Percentiles rank a stretch among this genome's conserved stretches.
These are phyloP conservation scores for Pharmacophagus antenor DNA, from an alignment of 2,888 invertebrate species.

Conservation along the genomic window DNA sequence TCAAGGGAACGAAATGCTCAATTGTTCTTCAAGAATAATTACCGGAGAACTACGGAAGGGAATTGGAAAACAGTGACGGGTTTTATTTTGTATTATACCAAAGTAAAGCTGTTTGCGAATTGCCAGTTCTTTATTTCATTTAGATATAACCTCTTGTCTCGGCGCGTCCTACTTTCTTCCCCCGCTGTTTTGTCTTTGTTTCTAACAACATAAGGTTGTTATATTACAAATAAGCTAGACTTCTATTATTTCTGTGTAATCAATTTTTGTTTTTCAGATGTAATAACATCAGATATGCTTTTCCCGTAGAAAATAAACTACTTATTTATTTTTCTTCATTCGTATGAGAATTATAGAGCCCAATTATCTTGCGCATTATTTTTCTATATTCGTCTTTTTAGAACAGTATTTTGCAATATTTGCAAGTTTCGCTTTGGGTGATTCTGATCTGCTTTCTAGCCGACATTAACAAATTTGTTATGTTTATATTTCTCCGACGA, in stretches of 20 bases:
- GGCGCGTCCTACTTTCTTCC: conserved; percentile 21
- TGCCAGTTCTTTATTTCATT: conserved; percentile 28
- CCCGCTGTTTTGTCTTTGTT: conserved; percentile 14
- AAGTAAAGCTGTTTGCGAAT: conserved; percentile 24
- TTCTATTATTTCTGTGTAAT: background rate
- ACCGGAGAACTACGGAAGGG: background rate
- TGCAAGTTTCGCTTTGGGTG: background rate
- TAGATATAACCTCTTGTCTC: conserved; percentile 28
- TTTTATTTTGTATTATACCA: background rate
- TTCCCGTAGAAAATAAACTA: background rate
- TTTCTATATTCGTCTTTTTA: background rate
- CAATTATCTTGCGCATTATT: background rate
- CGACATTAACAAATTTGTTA: background rate
- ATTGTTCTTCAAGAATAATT: background rate
- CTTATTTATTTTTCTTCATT: background rate
- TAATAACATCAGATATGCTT: too few species aligned
- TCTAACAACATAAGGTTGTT: conserved; percentile 5
- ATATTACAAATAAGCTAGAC: conserved; percentile 13
- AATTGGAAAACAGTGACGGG: background rate
- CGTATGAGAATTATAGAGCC: background rate
- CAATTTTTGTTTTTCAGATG: background rate
- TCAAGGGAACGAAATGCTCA: background rate
- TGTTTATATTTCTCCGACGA: background rate
- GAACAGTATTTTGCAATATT: background rate
- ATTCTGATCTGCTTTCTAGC: background rate